phyloP scores from a whole-genome alignment of 2,797 vertebrate genomes.

The Eulemur albifrons region DNA sequence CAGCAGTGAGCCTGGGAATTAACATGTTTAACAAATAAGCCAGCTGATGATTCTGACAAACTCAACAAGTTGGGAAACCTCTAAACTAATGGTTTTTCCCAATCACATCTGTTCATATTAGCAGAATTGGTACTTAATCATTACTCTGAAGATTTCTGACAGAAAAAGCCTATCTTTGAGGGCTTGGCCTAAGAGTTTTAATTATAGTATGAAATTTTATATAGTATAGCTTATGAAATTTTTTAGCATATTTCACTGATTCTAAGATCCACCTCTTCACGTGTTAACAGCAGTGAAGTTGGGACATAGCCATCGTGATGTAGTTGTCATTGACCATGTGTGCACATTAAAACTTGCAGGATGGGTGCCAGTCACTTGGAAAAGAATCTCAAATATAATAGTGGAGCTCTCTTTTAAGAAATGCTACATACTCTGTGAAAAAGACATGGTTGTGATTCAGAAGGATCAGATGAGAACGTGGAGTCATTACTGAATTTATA shows the following conservation, averaged over 20 bases:
- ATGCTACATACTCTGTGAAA: neutral
- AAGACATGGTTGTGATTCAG: neutral
- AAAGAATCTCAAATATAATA: neutral
- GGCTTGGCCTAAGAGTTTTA: neutral
- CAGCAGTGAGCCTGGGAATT: neutral
- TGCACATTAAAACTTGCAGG: neutral
- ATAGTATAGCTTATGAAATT: neutral
- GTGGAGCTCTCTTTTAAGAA: neutral
- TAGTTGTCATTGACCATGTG: neutral
- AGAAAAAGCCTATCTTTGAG: neutral
- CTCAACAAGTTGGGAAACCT: neutral
- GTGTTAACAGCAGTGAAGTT: neutral
- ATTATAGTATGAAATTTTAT: neutral
- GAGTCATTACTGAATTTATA: neutral
- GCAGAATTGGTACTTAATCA: neutral
- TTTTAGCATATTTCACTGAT: neutral
- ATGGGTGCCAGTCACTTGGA: neutral
- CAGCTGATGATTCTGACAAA: neutral
- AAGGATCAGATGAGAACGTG: neutral
- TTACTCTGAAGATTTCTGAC: neutral
- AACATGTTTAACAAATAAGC: neutral
- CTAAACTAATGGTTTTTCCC: neutral
- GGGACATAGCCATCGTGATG: neutral
- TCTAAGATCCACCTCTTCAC: neutral
- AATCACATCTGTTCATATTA: neutral